These are phyloP conservation scores for Molanna angustata DNA, from an alignment of 2,888 invertebrate species.

Conservation along the genomic window DNA sequence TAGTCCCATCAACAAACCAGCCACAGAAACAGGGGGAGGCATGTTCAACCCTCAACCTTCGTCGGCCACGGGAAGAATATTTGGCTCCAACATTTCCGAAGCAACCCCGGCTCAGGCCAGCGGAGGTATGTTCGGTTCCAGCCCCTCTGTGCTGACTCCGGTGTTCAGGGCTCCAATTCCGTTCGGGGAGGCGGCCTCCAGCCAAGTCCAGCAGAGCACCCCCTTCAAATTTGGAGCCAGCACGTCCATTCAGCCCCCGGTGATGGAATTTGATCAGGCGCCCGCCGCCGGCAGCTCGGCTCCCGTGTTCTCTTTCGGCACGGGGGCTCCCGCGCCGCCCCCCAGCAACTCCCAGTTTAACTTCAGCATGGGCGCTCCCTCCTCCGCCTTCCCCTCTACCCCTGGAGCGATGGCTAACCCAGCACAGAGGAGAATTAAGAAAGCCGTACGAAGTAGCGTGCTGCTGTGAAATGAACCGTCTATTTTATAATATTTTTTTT, in stretches of 20 bases:
- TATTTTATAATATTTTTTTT: no score
- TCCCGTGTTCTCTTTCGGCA: slow-evolving; percentile 39
- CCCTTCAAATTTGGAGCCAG: slow-evolving; percentile 22
- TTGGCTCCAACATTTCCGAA: slow-evolving; percentile 10
- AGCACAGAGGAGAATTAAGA: slow-evolving; percentile 24
- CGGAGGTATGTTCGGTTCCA: slow-evolving; percentile 25
- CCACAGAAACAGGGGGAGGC: slow-evolving; percentile 11
- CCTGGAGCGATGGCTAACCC: slow-evolving; percentile 21
- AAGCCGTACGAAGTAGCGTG: slow-evolving; percentile 28
- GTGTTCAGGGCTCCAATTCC: slow-evolving; percentile 28
- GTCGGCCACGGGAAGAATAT: slow-evolving; percentile 16
- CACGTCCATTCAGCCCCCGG: slow-evolving; percentile 5
- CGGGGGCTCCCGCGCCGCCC: slow-evolving; percentile 32
- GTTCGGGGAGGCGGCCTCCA: slow-evolving; percentile 22
- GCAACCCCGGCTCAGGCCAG: slow-evolving; percentile 11
- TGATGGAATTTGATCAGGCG: slow-evolving; percentile 17
- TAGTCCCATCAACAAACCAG: slow-evolving; percentile 7
- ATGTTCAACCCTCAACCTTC: slow-evolving; percentile 18
- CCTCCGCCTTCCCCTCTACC: slow-evolving; percentile 18
- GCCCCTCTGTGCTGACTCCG: slow-evolving; percentile 22
- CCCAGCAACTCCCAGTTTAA: slow-evolving; percentile 26
- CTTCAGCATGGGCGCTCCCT: slow-evolving; percentile 29
- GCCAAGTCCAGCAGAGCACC: slow-evolving; percentile 4
- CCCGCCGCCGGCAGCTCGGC: slow-evolving; percentile 22
- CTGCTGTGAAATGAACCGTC: slow-evolving; percentile 21